phyloP scores from a whole-genome alignment of 2,113 vertebrate species.

The Microcebus murinus region DNA sequence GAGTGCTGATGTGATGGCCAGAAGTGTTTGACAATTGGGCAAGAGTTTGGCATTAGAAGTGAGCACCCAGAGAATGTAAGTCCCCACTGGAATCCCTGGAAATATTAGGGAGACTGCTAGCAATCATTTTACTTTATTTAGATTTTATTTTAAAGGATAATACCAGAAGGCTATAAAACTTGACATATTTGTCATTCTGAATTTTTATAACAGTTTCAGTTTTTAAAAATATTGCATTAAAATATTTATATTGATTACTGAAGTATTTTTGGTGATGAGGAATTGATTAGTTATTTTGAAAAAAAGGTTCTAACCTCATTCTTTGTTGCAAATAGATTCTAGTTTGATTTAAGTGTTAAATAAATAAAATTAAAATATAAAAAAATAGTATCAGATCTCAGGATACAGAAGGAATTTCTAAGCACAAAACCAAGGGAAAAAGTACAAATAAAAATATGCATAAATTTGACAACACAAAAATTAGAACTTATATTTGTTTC shows the following conservation, averaged over 20 bases:
- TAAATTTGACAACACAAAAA: neutral
- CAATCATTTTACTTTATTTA: neutral
- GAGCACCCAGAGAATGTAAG: neutral
- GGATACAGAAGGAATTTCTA: neutral
- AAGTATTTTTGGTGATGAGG: neutral
- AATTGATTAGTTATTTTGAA: neutral
- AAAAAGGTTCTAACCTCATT: neutral
- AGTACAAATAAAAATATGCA: neutral
- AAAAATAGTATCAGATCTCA: neutral
- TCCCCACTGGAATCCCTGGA: neutral
- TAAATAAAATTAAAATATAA: neutral
- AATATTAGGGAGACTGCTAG: neutral
- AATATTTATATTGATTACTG: neutral
- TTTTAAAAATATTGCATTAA: neutral
- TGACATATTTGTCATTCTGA: neutral
- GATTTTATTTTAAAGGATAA: constrained; percentile 38
- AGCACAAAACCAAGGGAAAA: constrained; percentile 5
- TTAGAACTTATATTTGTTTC: neutral
- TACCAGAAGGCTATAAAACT: neutral
- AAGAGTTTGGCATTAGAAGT: neutral
- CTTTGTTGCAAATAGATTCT: neutral
- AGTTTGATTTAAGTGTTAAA: neutral
- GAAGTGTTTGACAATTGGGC: neutral
- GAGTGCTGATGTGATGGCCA: neutral
- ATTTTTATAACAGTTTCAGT: neutral